phyloP scores from a whole-genome alignment of 2,888 invertebrate genomes.

The Meliscaeva auricollis region DNA sequence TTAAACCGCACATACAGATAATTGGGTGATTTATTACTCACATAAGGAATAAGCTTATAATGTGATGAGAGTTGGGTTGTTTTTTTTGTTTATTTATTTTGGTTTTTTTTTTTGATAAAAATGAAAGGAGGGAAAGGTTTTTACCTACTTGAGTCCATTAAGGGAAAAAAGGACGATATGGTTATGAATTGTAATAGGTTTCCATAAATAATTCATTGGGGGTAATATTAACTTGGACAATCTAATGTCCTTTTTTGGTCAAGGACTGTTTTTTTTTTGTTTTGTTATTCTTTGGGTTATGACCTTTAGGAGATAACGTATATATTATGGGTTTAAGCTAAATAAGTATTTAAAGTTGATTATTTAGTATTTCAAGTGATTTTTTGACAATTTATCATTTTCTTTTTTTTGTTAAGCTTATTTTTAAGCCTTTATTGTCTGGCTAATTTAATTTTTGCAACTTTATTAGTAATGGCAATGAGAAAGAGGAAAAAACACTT shows the following conservation, averaged over 20 bases:
- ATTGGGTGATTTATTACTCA: conserved; percentile 72
- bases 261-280: not conserved
- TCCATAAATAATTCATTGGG: conserved; percentile 69
- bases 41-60: conserved; percentile 59
- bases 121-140: not conserved
- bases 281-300: conserved; percentile 16
- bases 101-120: not conserved
- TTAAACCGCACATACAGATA: conserved; percentile 51
- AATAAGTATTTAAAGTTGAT: conserved; percentile 25
- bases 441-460: not conserved
- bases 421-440: not conserved
- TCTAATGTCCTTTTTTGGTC: conserved; percentile 24
- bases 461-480: too few relatives aligned
- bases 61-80: conserved; percentile 30
- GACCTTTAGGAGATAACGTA: not conserved
- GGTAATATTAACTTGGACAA: conserved; percentile 37
- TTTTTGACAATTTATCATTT: conserved; percentile 26
- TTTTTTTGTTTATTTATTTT: conserved; percentile 2
- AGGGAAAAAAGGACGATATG: conserved; percentile 38
- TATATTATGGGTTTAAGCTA: conserved; percentile 17
- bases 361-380: conserved; percentile 25
- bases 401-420: not conserved
- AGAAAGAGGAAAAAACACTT: too few relatives aligned
- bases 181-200: conserved; percentile 68
- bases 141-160: conserved; percentile 49